Evolutionary conservation across 2,113 vertebrate genomes (phyloP).

Genomic region (Puntigrus tetrazona): DNA sequence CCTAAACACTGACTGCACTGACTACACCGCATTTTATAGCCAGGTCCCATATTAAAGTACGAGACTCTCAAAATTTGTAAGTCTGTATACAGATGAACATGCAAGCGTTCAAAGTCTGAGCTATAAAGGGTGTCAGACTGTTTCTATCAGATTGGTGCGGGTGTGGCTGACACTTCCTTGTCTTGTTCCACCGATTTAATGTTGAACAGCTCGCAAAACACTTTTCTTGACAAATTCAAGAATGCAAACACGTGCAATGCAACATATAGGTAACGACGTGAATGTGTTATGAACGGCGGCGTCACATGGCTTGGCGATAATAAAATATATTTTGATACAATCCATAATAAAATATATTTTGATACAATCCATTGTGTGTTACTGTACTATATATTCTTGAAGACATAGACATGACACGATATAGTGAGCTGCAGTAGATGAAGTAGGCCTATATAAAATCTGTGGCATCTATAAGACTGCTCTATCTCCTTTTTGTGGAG

Average conservation of each 20-base stretch:
- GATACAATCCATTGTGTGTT: not conserved
- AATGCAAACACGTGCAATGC: not conserved
- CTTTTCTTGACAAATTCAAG: not conserved
- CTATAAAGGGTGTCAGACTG: not conserved
- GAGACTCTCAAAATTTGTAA: not conserved
- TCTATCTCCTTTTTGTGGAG: not conserved
- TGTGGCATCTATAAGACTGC: not conserved
- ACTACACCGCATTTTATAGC: not conserved
- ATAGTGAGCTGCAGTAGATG: not conserved
- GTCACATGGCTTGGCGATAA: not conserved
- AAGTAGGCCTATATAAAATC: not conserved
- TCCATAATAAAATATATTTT: not conserved
- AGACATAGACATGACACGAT: not conserved
- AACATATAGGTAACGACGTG: not conserved
- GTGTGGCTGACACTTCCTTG: not conserved
- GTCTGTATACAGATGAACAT: not conserved
- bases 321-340: not conserved
- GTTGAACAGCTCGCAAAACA: not conserved
- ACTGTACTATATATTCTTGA: not conserved
- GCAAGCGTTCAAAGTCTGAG: constrained; percentile 29
- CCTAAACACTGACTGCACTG: not conserved
- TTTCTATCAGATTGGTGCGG: not conserved
- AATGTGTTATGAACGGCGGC: not conserved
- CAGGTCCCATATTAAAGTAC: not conserved
- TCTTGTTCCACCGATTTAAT: constrained; percentile 8